A percentile compares a stretch with the other conserved stretches of the same genome.
Evolutionary conservation across 2,113 vertebrate species (phyloP).

Genomic region (Vicugna pacos): DNA sequence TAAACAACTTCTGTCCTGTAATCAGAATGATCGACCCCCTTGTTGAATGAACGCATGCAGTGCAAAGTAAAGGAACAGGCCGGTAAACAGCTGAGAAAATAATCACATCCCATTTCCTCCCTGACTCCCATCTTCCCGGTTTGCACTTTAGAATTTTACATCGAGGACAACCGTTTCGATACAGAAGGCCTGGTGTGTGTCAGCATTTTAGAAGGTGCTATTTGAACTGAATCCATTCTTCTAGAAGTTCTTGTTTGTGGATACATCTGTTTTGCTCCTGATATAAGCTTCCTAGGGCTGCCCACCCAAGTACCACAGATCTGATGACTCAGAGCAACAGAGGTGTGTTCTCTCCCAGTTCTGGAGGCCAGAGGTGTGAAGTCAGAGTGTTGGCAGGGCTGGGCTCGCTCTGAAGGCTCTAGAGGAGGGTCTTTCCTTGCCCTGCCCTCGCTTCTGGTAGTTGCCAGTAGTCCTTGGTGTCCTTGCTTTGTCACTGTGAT

Average conservation of each 20-base stretch:
- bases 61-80: not conserved
- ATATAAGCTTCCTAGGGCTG: not conserved
- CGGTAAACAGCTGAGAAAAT: not conserved
- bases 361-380: not conserved
- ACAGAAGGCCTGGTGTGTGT: not conserved
- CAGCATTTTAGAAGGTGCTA: not conserved
- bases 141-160: not conserved
- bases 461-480: not conserved
- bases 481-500: not conserved
- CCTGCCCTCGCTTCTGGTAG: rapidly evolving
- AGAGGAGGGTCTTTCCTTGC: too few relatives aligned
- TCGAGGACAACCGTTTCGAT: not conserved
- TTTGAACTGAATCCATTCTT: not conserved
- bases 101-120: not conserved
- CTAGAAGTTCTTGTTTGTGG: not conserved
- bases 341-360: not conserved
- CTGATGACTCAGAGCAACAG: not conserved
- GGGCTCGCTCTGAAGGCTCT: not conserved
- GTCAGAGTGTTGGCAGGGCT: not conserved
- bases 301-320: not conserved
- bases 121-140: not conserved
- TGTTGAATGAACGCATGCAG: not conserved
- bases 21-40: not conserved
- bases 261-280: not conserved
- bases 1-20: not conserved